Conservation (phyloP, 2,113 vertebrate genomes). For the Eubucco bourcierii region DNA sequence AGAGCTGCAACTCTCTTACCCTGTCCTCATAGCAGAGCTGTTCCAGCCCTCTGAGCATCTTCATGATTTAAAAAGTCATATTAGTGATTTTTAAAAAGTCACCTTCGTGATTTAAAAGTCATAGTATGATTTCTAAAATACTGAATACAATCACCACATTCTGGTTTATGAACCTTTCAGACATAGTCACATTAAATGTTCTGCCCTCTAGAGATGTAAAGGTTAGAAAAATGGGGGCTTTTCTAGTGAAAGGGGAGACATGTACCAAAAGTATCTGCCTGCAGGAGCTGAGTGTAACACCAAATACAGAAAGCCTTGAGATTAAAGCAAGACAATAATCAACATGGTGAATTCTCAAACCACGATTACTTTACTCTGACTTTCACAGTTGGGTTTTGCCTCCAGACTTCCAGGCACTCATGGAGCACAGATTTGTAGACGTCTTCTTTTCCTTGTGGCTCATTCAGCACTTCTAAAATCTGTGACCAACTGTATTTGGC, state of each 20-base stretch:
- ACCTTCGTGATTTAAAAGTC: background rate
- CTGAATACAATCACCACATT: background rate
- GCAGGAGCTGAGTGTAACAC: background rate
- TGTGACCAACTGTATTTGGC: background rate
- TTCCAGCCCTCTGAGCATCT: too few species aligned
- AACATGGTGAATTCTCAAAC: background rate
- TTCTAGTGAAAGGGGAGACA: background rate
- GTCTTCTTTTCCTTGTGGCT: background rate
- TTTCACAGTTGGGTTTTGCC: background rate
- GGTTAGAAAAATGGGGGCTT: background rate
- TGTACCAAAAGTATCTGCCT: background rate
- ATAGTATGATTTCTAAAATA: background rate
- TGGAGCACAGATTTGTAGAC: background rate
- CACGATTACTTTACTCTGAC: conserved; percentile 8
- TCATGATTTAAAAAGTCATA: too few species aligned
- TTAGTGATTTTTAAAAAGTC: too few species aligned
- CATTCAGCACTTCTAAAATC: background rate
- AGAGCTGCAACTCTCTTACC: too few species aligned
- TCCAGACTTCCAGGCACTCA: background rate
- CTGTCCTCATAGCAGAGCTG: too few species aligned
- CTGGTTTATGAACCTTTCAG: background rate
- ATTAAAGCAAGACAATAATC: background rate
- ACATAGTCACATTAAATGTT: background rate
- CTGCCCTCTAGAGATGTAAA: background rate
- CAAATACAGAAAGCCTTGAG: background rate